phyloP scores from a whole-genome alignment of 2,888 invertebrate species.

The Metopia argyrocephala region DNA sequence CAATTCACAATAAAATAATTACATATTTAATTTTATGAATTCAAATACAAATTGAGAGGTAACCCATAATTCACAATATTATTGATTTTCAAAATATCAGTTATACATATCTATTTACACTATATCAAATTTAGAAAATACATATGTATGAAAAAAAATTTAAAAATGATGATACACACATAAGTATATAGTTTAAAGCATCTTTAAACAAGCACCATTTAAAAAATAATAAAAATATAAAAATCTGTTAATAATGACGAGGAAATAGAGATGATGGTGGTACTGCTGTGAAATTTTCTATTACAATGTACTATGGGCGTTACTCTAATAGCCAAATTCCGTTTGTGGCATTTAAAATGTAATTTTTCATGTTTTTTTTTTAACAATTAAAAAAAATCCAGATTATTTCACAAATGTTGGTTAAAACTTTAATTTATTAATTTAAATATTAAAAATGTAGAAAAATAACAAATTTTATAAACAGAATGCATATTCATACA shows the following conservation, averaged over 20 bases:
- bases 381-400: not conserved
- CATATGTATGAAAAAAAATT: no score
- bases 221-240: not conserved
- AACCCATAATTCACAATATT: no score
- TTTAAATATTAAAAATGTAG: not conserved
- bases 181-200: no score
- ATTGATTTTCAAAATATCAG: no score
- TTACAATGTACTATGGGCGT: not conserved
- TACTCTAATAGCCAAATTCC: not conserved
- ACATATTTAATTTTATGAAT: no score
- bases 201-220: not conserved
- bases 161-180: no score
- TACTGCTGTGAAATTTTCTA: not conserved
- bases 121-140: no score
- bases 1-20: no score
- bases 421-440: not conserved
- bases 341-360: not conserved
- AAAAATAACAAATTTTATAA: no score
- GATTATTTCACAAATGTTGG: not conserved
- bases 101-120: no score
- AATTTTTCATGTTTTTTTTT: not conserved
- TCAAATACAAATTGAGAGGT: no score
- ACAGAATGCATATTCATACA: no score
- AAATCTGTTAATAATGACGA: not conserved
- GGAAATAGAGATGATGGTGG: not conserved